These are phyloP conservation scores for Phenganax subtilis DNA, from an alignment of 92 coral and sea anemone species.

Conservation along the genomic window DNA sequence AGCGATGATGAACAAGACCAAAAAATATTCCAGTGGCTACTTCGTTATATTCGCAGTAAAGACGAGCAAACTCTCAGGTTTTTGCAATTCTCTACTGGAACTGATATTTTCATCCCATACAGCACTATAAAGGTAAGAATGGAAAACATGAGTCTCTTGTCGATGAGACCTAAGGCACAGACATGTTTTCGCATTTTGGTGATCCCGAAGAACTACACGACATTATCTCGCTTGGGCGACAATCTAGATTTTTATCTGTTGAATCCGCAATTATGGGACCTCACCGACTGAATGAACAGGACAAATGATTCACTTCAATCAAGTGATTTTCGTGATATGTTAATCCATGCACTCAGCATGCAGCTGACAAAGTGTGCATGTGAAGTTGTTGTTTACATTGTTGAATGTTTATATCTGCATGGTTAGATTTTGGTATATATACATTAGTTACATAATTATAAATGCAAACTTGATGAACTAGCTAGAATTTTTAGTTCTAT, in stretches of 20 bases:
- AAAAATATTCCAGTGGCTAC: conserved; percentile 31
- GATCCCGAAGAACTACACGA: conserved; percentile 45
- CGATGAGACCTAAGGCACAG: conserved; percentile 57
- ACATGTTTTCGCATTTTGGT: conserved; percentile 52
- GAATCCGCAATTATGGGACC: not conserved
- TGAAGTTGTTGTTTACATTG: no score
- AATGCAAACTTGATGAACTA: no score
- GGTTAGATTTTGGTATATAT: no score
- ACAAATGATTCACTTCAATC: no score
- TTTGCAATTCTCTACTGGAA: conserved; percentile 46
- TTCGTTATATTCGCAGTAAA: conserved; percentile 17
- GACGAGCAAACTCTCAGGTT: conserved; percentile 35
- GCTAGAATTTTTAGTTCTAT: no score
- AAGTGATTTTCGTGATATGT: no score
- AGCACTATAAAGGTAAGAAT: conserved; percentile 33
- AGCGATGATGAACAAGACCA: not conserved
- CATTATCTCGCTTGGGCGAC: conserved; percentile 25
- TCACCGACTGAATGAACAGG: no score
- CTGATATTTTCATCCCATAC: conserved; percentile 38
- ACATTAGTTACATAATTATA: no score
- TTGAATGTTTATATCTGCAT: no score
- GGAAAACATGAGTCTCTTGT: conserved; percentile 33
- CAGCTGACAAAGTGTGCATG: no score
- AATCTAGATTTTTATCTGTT: conserved; percentile 34
- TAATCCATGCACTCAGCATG: no score